Base-by-base conservation (phyloP, 2,797 vertebrate species). In the Denticeps clupeoides region DNA sequence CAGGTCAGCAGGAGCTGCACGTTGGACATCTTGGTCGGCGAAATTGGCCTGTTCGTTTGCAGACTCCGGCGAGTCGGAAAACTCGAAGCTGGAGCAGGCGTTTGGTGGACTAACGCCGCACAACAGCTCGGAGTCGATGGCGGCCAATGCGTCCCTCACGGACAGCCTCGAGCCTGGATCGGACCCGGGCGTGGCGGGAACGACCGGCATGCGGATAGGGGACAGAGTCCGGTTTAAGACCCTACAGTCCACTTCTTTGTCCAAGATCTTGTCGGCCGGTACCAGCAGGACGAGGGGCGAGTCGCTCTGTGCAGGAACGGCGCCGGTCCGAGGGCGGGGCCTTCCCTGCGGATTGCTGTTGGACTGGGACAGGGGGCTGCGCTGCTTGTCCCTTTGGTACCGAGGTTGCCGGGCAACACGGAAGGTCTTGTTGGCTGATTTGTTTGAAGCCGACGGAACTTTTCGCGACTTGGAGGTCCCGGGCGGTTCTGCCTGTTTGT, bases 341-440 rank as follows among this genome's bases (percentile, higher is more conserved):
- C 63, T 4, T 56, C 58, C 24, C 51, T n/a, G 26, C 4, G 2
- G 28, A 9, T 55, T 48, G 1, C 25, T 52, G 19, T 63, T 67
- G 41, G 60, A 33, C 1, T 68, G 63, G 1, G 58, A 25, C 0
- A 97, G 75, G 0, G 93, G 93, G 55, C 80, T 91, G 63, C 86
- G 78, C 22, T 58, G 46, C 55, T 67, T 82, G 0, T 73, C 68
- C 4, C 67, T 69, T 35, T 56, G 67, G 59, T 77, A 74, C 12
- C 71, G 78, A 0, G 56, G 47, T 29, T 84, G 82, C 37, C 72
- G 73, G 23, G 83, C 80, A 53, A 89, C 73, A 24, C 59, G 79
- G 56, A 90, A 89, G 1, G 85, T 90, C 77, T 87, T 87, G 48
- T 76, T 83, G 58, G 78, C 78, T 28, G 79, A 41, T 60, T 72